phyloP scores from a whole-genome alignment of 2,888 invertebrate genomes.

The Galeopsomyia nigrocyanea region DNA sequence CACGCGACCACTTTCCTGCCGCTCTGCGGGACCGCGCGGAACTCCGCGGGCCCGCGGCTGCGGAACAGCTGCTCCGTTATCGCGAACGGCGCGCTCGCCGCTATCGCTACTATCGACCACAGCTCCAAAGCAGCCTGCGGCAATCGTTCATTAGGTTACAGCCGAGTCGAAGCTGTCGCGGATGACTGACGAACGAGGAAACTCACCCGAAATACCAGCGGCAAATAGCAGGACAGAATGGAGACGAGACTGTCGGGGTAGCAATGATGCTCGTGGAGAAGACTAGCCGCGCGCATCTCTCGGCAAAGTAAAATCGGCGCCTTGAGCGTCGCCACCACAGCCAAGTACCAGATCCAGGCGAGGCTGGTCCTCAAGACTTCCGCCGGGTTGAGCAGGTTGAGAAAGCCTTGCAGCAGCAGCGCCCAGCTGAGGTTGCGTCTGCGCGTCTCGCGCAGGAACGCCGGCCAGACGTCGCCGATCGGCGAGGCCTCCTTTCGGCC shows the following conservation, averaged over 20 bases:
- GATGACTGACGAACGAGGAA: neutral
- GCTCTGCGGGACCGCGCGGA: constrained; percentile 78
- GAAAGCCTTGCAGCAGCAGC: constrained; percentile 53
- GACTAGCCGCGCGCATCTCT: constrained; percentile 66
- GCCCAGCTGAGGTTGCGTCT: constrained; percentile 58
- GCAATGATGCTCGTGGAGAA: constrained; percentile 62
- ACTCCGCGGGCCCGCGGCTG: constrained; percentile 71
- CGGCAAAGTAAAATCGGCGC: constrained; percentile 66
- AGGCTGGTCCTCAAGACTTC: constrained; percentile 51
- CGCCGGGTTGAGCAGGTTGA: constrained; percentile 62
- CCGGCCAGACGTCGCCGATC: constrained; percentile 50
- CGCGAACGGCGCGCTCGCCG: constrained; percentile 70
- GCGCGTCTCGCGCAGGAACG: constrained; percentile 53
- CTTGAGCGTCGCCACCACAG: constrained; percentile 59
- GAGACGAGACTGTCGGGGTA: constrained; percentile 64
- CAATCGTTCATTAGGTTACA: too few species aligned
- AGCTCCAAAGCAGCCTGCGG: constrained; percentile 66
- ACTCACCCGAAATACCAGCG: constrained; percentile 63
- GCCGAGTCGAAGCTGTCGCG: too few species aligned
- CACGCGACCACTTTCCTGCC: constrained; percentile 81
- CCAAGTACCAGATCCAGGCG: constrained; percentile 63
- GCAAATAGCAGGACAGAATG: constrained; percentile 66
- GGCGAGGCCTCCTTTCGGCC: constrained; percentile 53
- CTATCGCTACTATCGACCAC: constrained; percentile 66
- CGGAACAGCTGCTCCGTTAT: constrained; percentile 75